Conservation (phyloP, 2,797 vertebrate species). For the Gymnothorax reevesii region DNA sequence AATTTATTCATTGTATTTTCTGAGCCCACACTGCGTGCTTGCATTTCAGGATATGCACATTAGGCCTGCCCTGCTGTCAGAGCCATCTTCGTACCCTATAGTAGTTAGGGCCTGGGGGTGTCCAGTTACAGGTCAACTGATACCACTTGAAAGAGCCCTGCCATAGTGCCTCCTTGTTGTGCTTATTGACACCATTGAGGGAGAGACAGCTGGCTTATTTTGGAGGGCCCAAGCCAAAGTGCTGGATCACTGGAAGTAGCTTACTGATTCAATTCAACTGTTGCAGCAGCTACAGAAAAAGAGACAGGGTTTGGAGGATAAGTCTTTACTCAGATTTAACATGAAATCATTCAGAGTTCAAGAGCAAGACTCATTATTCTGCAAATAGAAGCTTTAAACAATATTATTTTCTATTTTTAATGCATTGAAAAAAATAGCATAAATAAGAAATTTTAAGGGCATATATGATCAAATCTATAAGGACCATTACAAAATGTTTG, state of each 20-base stretch:
- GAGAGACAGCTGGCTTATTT: constrained; percentile 9
- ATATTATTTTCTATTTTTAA: background rate
- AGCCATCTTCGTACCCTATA: too few species aligned
- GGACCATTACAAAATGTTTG: too few species aligned
- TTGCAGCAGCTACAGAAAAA: background rate
- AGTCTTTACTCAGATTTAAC: background rate
- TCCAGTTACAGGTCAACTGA: constrained; percentile 2
- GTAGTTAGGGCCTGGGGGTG: background rate
- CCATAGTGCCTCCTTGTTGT: background rate
- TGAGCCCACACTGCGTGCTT: background rate
- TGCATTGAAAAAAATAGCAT: background rate
- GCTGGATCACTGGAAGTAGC: background rate
- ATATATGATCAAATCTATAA: too few species aligned
- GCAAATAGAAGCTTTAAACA: background rate
- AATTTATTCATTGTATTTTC: background rate
- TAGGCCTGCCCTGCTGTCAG: background rate
- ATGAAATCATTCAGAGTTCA: background rate
- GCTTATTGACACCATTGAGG: background rate
- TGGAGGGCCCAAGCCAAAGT: background rate
- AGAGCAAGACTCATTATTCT: background rate
- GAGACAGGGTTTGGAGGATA: background rate
- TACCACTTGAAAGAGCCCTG: background rate
- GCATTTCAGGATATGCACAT: background rate
- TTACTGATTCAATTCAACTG: background rate
- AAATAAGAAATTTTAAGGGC: background rate